Percentiles rank a stretch among this genome's conserved stretches.
These are phyloP conservation scores for Picathartes gymnocephalus DNA, from an alignment of 2,113 vertebrate genomes.

Conservation along the genomic window DNA sequence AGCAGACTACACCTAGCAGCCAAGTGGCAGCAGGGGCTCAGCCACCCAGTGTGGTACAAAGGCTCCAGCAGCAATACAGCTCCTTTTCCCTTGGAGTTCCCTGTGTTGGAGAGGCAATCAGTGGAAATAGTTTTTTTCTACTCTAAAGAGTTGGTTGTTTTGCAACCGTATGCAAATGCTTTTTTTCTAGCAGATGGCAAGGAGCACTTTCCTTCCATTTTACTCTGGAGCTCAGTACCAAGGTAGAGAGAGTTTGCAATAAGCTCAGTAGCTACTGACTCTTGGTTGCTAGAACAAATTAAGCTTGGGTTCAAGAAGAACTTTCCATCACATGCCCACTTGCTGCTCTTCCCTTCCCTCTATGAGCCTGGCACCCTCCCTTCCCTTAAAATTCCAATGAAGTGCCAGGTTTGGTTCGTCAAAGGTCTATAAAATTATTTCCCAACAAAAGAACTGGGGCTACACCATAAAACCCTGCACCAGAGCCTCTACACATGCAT, in stretches of 20 bases:
- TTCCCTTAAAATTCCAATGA: not conserved
- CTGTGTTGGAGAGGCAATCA: not conserved
- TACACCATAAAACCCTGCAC: not conserved
- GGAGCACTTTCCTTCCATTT: not conserved
- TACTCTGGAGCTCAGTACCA: not conserved
- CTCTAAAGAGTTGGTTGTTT: not conserved
- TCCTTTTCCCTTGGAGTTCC: not conserved
- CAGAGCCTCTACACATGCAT: fast-evolving
- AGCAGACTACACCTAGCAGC: not conserved
- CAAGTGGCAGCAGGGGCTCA: not conserved
- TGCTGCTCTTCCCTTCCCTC: not conserved
- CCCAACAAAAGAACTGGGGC: not conserved
- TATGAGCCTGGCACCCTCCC: not conserved
- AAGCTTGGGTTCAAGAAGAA: not conserved
- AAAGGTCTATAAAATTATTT: not conserved
- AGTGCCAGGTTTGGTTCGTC: not conserved
- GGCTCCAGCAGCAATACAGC: not conserved
- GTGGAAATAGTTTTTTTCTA: not conserved
- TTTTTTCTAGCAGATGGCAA: not conserved
- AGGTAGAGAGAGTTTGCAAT: not conserved
- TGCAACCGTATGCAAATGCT: not conserved
- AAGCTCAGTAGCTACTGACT: not conserved
- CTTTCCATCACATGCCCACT: not conserved
- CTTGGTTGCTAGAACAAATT: not conserved
- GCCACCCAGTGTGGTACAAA: not conserved